Evolutionary conservation across 2,797 vertebrate species (phyloP), one percentile per base, ranked within the genome.

Genomic region (Poeciliopsis turneri): DNA sequence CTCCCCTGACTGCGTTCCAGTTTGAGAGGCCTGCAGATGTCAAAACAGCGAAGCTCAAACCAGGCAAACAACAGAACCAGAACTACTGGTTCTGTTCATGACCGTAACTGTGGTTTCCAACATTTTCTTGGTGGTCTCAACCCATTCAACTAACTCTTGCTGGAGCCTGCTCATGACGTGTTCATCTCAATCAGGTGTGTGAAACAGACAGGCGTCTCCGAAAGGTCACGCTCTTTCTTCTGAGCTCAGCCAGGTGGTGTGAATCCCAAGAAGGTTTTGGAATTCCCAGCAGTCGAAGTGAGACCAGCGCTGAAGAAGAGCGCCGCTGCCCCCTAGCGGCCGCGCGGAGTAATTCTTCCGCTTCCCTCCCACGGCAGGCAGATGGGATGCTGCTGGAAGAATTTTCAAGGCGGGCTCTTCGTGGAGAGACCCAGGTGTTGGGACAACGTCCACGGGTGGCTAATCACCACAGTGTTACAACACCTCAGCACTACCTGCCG

Each of bases 401-500:
- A 93, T 94, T 90, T 88, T 80, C 88, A 87, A 95, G 95, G 94
- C 94, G 94, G 95, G 88, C 91, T 93, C 87, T 90, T 77, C 47
- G 11, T 72, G 69, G 84, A 84, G 84, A 84, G 80, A 92, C 83
- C 92, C 94, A 95, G 95, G 95, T 95, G 93, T 87, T 85, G 92
- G 94, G 90, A 88, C 92, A 79, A 82, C 89, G 91, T 92, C 92
- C 92, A 85, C 82, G 79, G 83, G 41, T 78, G 20, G 71, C 83
- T 46, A 75, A 71, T 95, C 95, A 53, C 75, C 64, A 0, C 77
- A n/a, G 75, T 49, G 30, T 84, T 93, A 82, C 82, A 93, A 95
- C 95, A 96, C 96, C 95, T 96, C 95, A 96, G 92, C 95, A 43
- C 89, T 92, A 89, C 76, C 86, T 69, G 73, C 73, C 68, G 70